A percentile compares a stretch with the other conserved stretches of the same genome.
Evolutionary conservation across 2,888 invertebrate species (phyloP).

Genomic region (Nesidiocoris tenuis): DNA sequence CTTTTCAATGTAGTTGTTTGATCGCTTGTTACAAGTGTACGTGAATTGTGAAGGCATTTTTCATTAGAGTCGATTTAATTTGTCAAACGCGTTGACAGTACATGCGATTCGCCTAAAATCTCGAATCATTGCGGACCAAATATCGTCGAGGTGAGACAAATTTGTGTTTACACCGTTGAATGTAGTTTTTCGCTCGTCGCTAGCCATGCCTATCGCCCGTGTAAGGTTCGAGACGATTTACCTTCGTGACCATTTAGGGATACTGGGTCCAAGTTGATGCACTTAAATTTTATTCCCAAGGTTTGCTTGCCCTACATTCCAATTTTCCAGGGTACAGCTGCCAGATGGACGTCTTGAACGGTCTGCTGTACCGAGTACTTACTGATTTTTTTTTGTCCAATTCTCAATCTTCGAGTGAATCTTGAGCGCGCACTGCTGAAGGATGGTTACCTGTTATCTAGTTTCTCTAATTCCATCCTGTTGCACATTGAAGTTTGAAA

Average conservation of each 20-base stretch:
- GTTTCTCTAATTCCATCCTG: not conserved
- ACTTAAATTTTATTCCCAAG: constrained; percentile 30
- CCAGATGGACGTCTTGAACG: not conserved
- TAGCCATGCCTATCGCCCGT: not conserved
- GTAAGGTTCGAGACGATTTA: constrained; percentile 8
- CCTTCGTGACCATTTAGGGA: constrained; percentile 36
- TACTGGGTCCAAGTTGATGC: constrained; percentile 17
- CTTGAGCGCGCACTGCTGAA: not conserved
- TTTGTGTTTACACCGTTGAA: not conserved
- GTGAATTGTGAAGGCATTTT: not conserved
- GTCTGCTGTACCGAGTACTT: no score
- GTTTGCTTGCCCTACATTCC: constrained; percentile 15
- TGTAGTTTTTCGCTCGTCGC: not conserved
- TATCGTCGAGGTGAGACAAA: constrained; percentile 5
- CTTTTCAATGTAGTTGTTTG: not conserved
- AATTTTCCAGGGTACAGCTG: not conserved
- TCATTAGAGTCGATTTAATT: not conserved
- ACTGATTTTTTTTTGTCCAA: not conserved
- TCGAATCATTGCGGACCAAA: not conserved
- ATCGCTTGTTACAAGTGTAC: not conserved
- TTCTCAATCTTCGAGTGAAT: not conserved
- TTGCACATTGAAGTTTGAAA: not conserved
- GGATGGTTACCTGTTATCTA: not conserved
- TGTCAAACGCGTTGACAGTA: not conserved
- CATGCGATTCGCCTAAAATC: not conserved